Evolutionary conservation across 2,113 vertebrate species (phyloP).

Genomic region (Strigops habroptila): DNA sequence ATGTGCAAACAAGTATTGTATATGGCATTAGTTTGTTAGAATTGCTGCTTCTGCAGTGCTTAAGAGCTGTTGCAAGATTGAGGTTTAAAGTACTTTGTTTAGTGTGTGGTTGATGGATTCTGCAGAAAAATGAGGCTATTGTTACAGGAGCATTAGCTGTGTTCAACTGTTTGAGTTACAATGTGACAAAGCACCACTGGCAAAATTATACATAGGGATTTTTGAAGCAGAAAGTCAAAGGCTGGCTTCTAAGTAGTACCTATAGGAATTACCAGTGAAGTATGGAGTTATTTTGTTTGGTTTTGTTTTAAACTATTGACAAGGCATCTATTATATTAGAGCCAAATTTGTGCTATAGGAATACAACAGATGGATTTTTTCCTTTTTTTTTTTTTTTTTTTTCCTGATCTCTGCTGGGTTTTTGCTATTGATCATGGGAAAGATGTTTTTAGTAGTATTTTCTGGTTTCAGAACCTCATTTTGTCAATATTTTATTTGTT

Average conservation of each 20-base stretch:
- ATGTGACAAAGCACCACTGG: background rate
- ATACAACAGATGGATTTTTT: background rate
- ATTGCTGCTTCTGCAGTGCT: background rate
- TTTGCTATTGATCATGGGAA: background rate
- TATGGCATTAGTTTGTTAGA: background rate
- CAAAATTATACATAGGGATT: background rate
- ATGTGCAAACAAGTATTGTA: background rate
- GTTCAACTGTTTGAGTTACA: background rate
- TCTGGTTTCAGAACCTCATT: background rate
- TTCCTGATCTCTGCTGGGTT: background rate
- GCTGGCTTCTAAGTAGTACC: background rate
- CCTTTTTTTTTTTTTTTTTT: no score
- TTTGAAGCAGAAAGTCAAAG: background rate
- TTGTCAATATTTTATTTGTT: background rate
- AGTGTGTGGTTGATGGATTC: background rate
- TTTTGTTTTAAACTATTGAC: background rate
- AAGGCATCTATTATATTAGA: background rate
- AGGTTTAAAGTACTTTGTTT: background rate
- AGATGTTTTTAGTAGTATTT: background rate
- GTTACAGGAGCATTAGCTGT: background rate
- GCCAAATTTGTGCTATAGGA: background rate
- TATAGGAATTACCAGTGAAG: background rate
- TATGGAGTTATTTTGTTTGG: background rate
- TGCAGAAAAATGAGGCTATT: background rate
- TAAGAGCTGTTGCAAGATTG: background rate